Evolutionary conservation across 2,113 vertebrate species (phyloP), one percentile per base, ranked within the genome.

Genomic region (Periophthalmus modestus): DNA sequence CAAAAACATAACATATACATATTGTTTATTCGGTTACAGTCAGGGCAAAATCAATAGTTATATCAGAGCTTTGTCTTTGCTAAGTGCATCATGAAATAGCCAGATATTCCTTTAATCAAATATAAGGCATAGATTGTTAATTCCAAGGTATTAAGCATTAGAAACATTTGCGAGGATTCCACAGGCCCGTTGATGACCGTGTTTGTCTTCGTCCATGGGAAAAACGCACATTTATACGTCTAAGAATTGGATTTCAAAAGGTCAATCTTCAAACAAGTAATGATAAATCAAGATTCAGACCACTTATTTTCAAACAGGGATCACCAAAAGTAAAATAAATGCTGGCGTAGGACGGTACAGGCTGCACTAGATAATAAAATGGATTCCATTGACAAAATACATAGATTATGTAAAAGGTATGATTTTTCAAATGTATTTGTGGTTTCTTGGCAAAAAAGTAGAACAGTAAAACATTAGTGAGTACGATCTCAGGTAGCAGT

Each of bases 1-100:
- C 94, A 96, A 96, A 97, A 96, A 96, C 96, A 95, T 96, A 65
- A 91, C 95, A 99, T 98, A 98, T 99, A 98, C 97, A 98, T 98
- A 98, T 96, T 95, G 94, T 96, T 98, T 98, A 99, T 98, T 96
- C 94, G 94, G 97, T 99, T 99, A 98, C 92, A 91, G 93, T 90
- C 85, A 92, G 93, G 87, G 94, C 95, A 96, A 96, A 98, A 98
- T 97, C 96, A 96, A 97, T 98, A 96, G 92, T 95, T 95, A 95
- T 95, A 96, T 96, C 95, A 95, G 94, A 95, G 94, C 95, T 95
- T 96, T 94, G 95, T 97, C 96, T 96, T 95, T 96, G 94, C 94
- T 97, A 97, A 97, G 96, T 97, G 97, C 94, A 98, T 97, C 95
- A 96, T 94, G 95, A 96, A 95, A 96, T 95, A 94, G 95, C 94